Evolutionary conservation across 2,113 vertebrate genomes (phyloP).

Genomic region (Rallus limicola): DNA sequence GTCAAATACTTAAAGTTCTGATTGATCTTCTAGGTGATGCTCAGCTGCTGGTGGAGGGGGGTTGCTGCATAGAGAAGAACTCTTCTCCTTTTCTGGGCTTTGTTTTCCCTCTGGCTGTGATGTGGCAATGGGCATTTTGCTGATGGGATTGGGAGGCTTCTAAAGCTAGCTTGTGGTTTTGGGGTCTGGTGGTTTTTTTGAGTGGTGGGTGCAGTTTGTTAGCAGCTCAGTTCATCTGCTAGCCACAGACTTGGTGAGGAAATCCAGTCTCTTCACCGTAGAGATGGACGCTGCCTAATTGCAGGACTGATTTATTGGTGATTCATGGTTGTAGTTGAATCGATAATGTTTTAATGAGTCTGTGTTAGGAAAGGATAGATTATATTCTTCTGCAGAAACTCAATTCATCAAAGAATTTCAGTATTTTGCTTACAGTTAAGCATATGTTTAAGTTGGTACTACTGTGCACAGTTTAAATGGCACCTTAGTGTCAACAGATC

Average conservation of each 20-base stretch:
- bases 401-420: neutral
- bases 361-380: neutral
- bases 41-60: neutral
- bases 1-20: neutral
- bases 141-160: neutral
- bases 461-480: accelerated
- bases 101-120: neutral
- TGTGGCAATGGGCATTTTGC: neutral
- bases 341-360: neutral
- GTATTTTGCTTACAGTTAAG: neutral
- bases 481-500: neutral
- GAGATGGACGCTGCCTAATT: neutral
- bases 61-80: neutral
- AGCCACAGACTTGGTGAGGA: neutral
- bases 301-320: neutral
- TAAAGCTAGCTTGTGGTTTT: neutral
- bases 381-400: neutral
- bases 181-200: neutral
- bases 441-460: neutral
- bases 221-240: neutral
- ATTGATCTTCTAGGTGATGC: neutral
- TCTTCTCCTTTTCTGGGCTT: too few species aligned
- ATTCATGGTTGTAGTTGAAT: neutral
- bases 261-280: neutral
- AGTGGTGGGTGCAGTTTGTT: neutral